phyloP scores from a whole-genome alignment of 2,888 invertebrate species.

The Cecidostiba fungosa region DNA sequence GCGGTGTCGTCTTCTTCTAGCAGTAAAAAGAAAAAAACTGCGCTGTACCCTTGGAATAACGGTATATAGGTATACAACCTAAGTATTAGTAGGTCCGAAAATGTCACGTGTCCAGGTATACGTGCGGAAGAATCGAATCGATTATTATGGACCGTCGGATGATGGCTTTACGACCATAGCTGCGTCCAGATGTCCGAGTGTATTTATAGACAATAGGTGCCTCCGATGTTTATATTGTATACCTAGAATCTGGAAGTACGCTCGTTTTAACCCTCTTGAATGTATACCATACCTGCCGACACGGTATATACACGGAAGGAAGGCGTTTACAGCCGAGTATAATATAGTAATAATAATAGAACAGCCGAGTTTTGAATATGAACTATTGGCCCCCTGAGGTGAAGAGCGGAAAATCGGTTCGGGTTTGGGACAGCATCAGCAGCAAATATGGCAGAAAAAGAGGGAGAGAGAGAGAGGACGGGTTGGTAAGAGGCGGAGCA shows the following conservation, averaged over 20 bases:
- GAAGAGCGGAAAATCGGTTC: too few relatives aligned
- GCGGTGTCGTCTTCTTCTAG: neutral
- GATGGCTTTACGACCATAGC: neutral
- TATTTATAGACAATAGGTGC: neutral
- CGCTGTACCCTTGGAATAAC: neutral
- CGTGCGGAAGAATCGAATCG: conserved; percentile 43
- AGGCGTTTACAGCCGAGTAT: too few relatives aligned
- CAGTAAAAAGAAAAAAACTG: neutral
- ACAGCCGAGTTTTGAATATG: neutral
- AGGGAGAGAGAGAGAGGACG: neutral
- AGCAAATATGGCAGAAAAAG: too few relatives aligned
- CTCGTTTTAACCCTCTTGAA: neutral
- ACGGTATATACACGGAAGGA: too few relatives aligned
- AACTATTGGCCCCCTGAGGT: too few relatives aligned
- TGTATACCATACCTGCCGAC: neutral
- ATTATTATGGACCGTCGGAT: conserved; percentile 41
- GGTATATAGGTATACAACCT: conserved; percentile 10
- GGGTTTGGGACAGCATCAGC: too few relatives aligned
- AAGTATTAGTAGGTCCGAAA: neutral
- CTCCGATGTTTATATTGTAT: neutral
- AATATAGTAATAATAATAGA: conserved; percentile 13
- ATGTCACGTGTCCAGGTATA: neutral
- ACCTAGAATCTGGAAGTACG: neutral
- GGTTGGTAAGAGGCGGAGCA: conserved; percentile 21
- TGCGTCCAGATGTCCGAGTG: neutral